These are phyloP conservation scores for Diabrotica undecimpunctata DNA, from an alignment of 1,140 invertebrate species.

Conservation along the genomic window DNA sequence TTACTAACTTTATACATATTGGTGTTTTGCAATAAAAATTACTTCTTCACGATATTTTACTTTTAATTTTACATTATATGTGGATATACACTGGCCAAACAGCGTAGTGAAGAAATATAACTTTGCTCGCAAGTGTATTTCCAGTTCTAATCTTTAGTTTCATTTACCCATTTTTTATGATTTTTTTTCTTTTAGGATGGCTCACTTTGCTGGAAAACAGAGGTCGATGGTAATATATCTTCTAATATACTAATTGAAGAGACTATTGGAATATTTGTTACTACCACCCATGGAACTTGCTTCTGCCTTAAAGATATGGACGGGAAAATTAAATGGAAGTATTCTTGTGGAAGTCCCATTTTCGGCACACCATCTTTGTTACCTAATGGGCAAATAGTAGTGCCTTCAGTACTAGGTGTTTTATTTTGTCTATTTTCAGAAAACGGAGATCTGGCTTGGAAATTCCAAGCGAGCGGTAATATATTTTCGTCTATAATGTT, in stretches of 20 bases:
- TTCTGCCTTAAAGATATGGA: conserved; percentile 48
- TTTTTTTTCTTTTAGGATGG: conserved; percentile 43
- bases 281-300: conserved; percentile 58
- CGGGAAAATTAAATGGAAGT: conserved; percentile 53
- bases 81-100: no score
- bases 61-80: no score
- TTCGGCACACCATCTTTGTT: conserved; percentile 60
- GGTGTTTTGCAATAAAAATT: no score
- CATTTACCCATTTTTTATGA: no score
- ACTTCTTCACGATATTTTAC: no score
- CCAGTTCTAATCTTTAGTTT: no score
- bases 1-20: no score
- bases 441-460: conserved; percentile 39
- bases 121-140: no score
- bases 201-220: conserved; percentile 48
- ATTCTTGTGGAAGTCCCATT: conserved; percentile 53
- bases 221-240: conserved; percentile 55
- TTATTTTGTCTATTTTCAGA: conserved; percentile 51
- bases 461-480: conserved; percentile 51
- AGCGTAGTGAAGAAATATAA: no score
- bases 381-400: conserved; percentile 49
- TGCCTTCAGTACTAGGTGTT: conserved; percentile 54
- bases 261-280: conserved; percentile 48
- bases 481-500: conserved; percentile 64
- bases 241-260: conserved; percentile 56